Evolutionary conservation across 1,140 invertebrate species (phyloP).

Genomic region (Drosophila sp.): DNA sequence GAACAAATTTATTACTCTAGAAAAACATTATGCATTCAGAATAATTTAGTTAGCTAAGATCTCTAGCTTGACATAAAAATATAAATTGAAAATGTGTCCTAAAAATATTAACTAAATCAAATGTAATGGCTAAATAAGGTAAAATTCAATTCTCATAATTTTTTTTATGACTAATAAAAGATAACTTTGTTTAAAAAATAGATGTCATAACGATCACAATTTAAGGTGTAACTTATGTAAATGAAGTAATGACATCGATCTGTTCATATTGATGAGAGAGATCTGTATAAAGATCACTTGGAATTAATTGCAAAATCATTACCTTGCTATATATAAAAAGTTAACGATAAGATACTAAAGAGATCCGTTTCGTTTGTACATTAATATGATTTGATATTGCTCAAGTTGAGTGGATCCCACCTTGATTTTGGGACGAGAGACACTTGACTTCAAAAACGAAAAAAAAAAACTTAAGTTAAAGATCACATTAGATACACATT

Average conservation of each 20-base stretch:
- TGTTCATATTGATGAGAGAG: background rate
- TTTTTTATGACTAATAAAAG: no score
- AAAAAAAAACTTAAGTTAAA: conserved; percentile 14
- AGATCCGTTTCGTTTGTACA: background rate
- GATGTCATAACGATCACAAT: no score
- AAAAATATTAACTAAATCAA: no score
- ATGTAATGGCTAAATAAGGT: no score
- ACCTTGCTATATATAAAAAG: background rate
- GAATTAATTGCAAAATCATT: conserved; percentile 1
- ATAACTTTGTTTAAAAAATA: no score
- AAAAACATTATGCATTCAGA: no score
- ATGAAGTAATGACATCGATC: conserved; percentile 7
- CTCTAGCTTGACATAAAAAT: no score
- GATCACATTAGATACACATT: conserved; percentile 66
- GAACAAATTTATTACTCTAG: no score
- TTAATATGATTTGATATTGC: conserved; percentile 6
- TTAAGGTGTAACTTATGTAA: no score
- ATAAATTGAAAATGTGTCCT: no score
- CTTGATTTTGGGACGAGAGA: conserved; percentile 29
- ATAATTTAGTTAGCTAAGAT: no score
- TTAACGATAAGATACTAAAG: conserved; percentile 11
- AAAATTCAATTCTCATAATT: no score
- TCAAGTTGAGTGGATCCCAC: conserved; percentile 26
- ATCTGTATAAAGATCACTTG: conserved; percentile 15
- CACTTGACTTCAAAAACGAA: conserved; percentile 21